Evolutionary conservation across 2,113 vertebrate genomes (phyloP).

Genomic region (Cyrtonyx montezumae): DNA sequence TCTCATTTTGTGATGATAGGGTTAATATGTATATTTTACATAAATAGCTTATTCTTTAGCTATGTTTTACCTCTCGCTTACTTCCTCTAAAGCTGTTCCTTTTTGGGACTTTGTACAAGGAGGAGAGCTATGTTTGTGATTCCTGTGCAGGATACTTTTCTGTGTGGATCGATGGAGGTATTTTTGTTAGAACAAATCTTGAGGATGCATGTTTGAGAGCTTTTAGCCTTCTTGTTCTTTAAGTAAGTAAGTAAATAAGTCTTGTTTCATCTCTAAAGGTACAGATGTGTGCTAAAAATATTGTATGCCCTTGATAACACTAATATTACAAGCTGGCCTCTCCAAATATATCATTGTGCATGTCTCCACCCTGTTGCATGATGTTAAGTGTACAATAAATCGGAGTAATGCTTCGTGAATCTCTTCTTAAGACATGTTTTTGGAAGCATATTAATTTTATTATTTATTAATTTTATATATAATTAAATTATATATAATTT

Average conservation of each 20-base stretch:
- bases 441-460: background rate
- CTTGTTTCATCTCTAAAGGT: background rate
- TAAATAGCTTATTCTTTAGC: background rate
- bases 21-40: background rate
- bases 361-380: background rate
- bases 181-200: background rate
- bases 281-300: background rate
- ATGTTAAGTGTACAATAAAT: background rate
- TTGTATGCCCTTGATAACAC: background rate
- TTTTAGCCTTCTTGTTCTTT: background rate
- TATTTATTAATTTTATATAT: too few relatives aligned
- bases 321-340: background rate
- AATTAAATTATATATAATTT: too few relatives aligned
- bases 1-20: background rate
- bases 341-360: background rate
- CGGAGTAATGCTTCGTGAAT: background rate
- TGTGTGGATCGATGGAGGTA: fast-evolving
- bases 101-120: background rate
- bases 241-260: too few relatives aligned
- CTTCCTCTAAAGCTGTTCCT: too few relatives aligned
- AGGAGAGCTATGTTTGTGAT: background rate
- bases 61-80: too few relatives aligned
- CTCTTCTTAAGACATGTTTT: background rate
- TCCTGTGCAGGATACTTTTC: background rate
- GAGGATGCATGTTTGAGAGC: background rate